Base-by-base conservation (phyloP, 2,113 vertebrate genomes). In the Pardalotus punctatus region DNA sequence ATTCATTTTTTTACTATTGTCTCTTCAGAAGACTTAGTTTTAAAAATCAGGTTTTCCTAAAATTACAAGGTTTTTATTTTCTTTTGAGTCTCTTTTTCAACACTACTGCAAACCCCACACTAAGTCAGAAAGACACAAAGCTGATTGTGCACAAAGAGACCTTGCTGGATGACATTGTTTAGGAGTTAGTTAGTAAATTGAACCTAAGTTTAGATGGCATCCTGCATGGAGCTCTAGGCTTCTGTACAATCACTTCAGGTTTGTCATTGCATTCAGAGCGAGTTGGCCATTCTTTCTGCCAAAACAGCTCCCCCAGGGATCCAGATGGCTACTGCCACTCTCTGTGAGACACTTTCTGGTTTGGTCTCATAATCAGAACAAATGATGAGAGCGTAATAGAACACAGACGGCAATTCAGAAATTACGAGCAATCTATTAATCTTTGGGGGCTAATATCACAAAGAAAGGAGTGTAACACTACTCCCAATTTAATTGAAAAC, bases 371-470 rank as follows among this genome's bases (percentile, higher is more conserved):
- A 96, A 95, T 88, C 91, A 95, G 90, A 94, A 71, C 73, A 90
- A 87, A 95, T 62, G 74, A 87, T 27, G 8, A 69, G 71, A 94
- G 54, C 28, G 5, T 83, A 96, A 93, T 50, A 89, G 88, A 89
- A 91, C 79, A 76, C 95, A 96, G 97, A 96, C 22, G 38, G 91
- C 56, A 78, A 92, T 82, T 97, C 86, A 94, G 88, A 86, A 96
- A 93, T 95, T 95, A 82, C 60, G 40, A 96, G 86, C 91, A 88
- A 94, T 95, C 67, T 95, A 98, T 97, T 98, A 97, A 97, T 98
- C 98, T 97, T 95, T 85, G n/a, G 96, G 91, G 98, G 92, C 91
- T 96, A 97, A 94, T 98, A 98, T 96, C 96, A 96, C 95, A 93
- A 96, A 97, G 86, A 96, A 97, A 97, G 97, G 97, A 97, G 87